Percentiles rank a stretch among this genome's conserved stretches.
phyloP scores from a whole-genome alignment of 2,888 invertebrate genomes.

The Cataglyphis albicans region DNA sequence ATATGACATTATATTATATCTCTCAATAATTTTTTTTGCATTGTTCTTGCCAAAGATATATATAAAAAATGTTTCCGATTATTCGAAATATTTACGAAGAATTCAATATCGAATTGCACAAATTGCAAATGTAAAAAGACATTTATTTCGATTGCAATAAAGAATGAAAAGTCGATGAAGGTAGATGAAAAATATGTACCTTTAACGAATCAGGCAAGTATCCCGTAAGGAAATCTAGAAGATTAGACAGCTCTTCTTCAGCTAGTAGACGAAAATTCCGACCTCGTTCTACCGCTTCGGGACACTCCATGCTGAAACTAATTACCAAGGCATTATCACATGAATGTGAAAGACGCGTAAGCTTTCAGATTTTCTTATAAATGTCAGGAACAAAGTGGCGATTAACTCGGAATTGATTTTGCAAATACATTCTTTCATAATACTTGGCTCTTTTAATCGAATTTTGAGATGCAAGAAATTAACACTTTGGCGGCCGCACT shows the following conservation, averaged over 20 bases:
- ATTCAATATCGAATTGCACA: background rate
- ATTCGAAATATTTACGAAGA: background rate
- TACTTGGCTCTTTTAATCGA: background rate
- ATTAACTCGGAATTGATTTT: slow-evolving; percentile 23
- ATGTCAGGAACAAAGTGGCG: background rate
- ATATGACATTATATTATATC: background rate
- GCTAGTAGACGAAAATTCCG: slow-evolving; percentile 94
- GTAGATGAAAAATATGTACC: slow-evolving; percentile 86
- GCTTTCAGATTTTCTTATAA: slow-evolving; percentile 23
- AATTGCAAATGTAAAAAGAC: background rate
- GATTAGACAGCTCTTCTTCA: slow-evolving; percentile 94
- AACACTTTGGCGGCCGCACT: background rate
- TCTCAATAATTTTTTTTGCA: background rate
- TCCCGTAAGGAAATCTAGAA: slow-evolving; percentile 92
- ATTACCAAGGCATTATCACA: slow-evolving; percentile 65
- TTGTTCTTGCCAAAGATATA: background rate
- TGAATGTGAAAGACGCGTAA: slow-evolving; percentile 24
- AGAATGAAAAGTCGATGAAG: background rate
- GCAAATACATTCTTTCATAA: background rate
- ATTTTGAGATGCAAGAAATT: background rate
- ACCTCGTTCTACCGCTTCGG: slow-evolving; percentile 83
- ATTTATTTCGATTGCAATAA: background rate
- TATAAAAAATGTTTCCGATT: background rate
- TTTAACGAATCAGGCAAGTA: slow-evolving; percentile 95
- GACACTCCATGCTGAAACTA: slow-evolving; percentile 83